Base-by-base conservation (phyloP, 1,140 invertebrate genomes). In the Adelges cooleyi region DNA sequence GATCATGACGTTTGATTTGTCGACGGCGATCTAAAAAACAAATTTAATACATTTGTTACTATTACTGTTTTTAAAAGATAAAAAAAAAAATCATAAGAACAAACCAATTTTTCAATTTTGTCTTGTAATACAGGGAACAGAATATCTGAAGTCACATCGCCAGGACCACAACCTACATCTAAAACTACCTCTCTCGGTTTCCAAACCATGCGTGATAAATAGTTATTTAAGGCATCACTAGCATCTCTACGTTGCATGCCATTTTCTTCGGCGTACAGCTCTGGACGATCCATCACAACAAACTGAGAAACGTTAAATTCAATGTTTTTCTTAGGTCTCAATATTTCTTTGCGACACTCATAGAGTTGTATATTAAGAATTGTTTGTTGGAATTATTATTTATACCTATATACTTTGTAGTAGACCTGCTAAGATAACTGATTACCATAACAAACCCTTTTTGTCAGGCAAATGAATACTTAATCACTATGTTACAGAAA, bases 101-200 rank as follows among this genome's bases (percentile, higher is more conserved):
- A 20, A 62, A 62, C 56, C 56, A 62, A 22, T 8, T 33, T 46
- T 22, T 50, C 25, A 15, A 54, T 56, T 20, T 67, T 62, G 23
- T 59, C 44, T 9, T 54, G 54, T 36, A 62, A 38, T 20, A 67
- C n/a, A 50, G 53, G 53, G 33, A 18, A 62, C 18, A 67, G 48
- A 51, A 59, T 59, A 40, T 67, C 33, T 13, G 22, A 62, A 4
- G 66, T 62, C 8, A 67, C 42, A 62, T 67, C 66, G 8, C 66
- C 66, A 23, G 66, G 66, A 25, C 66, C 66, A 48, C 66, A 67
- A 33, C 66, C 66, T 38, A 67, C 11, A 17, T 67, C 66, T 51
- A 59, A 67, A 50, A 67, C 36, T 50, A 50, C 40, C 29, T 59
- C 52, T 49, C 49, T 50, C 1, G 25, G 29, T 46, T 50, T 67